Conservation (phyloP, 2,113 vertebrate species). For the Ciconia boyciana region DNA sequence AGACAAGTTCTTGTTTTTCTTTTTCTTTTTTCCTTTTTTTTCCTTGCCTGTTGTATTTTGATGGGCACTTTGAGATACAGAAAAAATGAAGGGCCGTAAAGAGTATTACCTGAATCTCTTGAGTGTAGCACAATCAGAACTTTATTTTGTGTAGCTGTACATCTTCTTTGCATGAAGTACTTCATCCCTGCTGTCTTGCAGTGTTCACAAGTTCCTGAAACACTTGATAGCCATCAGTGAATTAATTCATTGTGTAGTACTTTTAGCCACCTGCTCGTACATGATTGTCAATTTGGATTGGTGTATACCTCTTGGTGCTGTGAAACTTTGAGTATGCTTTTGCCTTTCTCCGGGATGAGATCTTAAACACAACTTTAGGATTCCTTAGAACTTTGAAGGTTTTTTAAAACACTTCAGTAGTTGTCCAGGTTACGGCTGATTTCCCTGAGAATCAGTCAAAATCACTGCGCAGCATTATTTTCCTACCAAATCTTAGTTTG, state of each 20-base stretch:
- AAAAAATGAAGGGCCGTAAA: not conserved
- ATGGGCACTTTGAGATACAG: not conserved
- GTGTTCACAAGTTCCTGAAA: not conserved
- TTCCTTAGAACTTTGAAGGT: not conserved
- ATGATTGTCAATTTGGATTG: not conserved
- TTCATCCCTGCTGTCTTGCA: not conserved
- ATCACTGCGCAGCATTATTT: not conserved
- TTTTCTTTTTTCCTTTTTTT: fast-evolving
- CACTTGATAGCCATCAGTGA: not conserved
- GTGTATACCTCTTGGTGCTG: not conserved
- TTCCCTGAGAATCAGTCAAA: not conserved
- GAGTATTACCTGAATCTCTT: not conserved
- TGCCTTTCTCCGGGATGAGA: not conserved
- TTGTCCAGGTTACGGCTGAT: not conserved
- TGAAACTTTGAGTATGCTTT: not conserved
- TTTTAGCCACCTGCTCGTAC: not conserved
- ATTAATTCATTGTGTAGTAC: not conserved
- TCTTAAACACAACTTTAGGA: not conserved
- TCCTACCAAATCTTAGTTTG: not conserved
- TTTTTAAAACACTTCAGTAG: not conserved
- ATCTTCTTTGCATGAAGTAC: not conserved
- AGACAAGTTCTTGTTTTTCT: not conserved
- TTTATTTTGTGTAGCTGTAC: not conserved
- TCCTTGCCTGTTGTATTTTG: not conserved
- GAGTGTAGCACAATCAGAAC: not conserved